These are phyloP conservation scores for Lota lota DNA, from an alignment of 2,113 vertebrate species.

Conservation along the genomic window DNA sequence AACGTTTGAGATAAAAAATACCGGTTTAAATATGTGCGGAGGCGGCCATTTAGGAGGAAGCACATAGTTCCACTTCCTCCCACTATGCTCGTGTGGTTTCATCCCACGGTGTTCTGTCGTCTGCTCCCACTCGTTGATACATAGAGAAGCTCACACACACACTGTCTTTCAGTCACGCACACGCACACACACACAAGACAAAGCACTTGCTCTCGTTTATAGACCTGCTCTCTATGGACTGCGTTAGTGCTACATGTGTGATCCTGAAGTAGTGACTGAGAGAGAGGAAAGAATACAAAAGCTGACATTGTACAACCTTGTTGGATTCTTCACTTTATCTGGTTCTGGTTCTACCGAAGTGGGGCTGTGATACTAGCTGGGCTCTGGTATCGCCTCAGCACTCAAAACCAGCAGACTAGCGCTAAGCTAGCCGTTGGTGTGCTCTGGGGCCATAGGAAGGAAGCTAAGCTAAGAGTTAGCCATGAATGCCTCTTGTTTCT, in stretches of 20 bases:
- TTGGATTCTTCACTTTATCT: conserved; percentile 30
- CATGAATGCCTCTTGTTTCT: neutral
- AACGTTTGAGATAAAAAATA: conserved; percentile 26
- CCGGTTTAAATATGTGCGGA: neutral
- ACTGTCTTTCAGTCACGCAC: neutral
- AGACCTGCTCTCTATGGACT: neutral
- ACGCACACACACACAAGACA: neutral
- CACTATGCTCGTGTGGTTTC: neutral
- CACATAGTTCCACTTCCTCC: neutral
- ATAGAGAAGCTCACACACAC: conserved; percentile 1
- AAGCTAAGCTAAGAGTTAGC: no score
- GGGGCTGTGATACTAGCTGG: no score
- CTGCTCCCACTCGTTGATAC: neutral
- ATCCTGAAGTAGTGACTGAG: neutral
- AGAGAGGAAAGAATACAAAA: conserved; percentile 35
- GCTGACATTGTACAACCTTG: conserved; percentile 29
- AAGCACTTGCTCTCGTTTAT: neutral
- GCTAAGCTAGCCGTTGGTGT: no score
- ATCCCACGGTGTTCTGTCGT: neutral
- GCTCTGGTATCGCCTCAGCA: no score
- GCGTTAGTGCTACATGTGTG: neutral
- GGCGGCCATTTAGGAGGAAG: conserved; percentile 12
- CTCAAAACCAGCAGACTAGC: no score
- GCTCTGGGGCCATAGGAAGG: no score
- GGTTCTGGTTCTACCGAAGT: conserved; percentile 12